Evolutionary conservation across 2,113 vertebrate genomes (phyloP).

Genomic region (Empidonax traillii): DNA sequence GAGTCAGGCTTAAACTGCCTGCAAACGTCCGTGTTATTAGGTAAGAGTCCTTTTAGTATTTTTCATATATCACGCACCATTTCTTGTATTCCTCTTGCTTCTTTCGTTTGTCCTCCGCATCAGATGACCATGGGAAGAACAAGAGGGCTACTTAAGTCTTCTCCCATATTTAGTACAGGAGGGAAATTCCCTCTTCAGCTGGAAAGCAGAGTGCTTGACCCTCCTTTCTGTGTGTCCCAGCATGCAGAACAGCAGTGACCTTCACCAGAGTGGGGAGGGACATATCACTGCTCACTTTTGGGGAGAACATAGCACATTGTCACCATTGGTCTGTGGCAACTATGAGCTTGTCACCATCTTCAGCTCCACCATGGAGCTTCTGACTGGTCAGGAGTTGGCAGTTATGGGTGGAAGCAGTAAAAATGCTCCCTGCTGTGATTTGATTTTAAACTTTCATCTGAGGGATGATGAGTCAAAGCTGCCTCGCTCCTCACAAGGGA

Average conservation of each 20-base stretch:
- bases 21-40: too few relatives aligned
- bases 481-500: accelerated
- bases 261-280: neutral
- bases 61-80: too few relatives aligned
- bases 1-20: too few relatives aligned
- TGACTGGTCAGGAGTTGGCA: neutral
- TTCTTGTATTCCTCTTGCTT: too few relatives aligned
- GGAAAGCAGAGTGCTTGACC: neutral
- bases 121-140: neutral
- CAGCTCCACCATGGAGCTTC: neutral
- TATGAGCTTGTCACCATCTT: neutral
- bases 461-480: neutral
- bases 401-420: neutral
- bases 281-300: neutral
- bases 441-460: neutral
- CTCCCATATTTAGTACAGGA: neutral
- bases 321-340: neutral
- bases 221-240: neutral
- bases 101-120: too few relatives aligned
- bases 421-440: neutral
- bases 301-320: neutral
- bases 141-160: neutral
- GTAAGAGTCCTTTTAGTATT: too few relatives aligned
- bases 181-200: neutral
- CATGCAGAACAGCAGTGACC: neutral